Percentiles rank a stretch among this genome's conserved stretches.
Evolutionary conservation across 1,140 invertebrate species (phyloP).

Genomic region (Calliphora vicina): DNA sequence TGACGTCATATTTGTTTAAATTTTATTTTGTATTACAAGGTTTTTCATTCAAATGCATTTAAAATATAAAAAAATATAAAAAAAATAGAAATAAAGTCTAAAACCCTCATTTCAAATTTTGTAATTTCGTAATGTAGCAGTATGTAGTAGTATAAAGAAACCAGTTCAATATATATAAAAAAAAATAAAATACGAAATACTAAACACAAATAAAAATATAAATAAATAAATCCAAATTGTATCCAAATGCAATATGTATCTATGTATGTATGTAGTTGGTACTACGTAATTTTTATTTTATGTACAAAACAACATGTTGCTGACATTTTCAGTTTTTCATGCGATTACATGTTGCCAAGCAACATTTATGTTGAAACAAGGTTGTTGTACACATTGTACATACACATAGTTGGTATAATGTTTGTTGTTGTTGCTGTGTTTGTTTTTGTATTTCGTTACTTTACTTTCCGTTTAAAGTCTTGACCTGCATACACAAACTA

Average conservation of each 20-base stretch:
- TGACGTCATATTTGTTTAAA: conserved; percentile 14
- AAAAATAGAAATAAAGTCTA: background rate
- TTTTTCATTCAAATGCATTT: conserved; percentile 14
- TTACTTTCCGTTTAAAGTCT: conserved; percentile 34
- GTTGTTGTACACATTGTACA: conserved; percentile 3
- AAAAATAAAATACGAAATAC: background rate
- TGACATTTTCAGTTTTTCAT: conserved; percentile 13
- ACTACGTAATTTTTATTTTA: too few relatives aligned
- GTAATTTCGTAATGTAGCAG: conserved; percentile 17
- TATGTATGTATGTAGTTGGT: too few relatives aligned
- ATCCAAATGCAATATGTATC: background rate
- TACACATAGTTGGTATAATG: background rate
- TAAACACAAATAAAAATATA: background rate
- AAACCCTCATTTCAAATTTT: conserved; percentile 15
- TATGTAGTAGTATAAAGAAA: background rate
- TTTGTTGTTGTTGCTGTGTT: background rate
- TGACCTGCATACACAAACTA: conserved; percentile 32
- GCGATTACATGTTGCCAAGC: conserved; percentile 4
- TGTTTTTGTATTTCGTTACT: background rate
- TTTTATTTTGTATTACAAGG: conserved; percentile 19
- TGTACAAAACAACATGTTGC: conserved; percentile 16
- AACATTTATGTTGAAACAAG: conserved; percentile 33
- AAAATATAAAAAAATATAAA: background rate
- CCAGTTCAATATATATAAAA: background rate
- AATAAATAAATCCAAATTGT: background rate